Conservation (phyloP, 1,140 invertebrate species). For the Pogonus chalceus region DNA sequence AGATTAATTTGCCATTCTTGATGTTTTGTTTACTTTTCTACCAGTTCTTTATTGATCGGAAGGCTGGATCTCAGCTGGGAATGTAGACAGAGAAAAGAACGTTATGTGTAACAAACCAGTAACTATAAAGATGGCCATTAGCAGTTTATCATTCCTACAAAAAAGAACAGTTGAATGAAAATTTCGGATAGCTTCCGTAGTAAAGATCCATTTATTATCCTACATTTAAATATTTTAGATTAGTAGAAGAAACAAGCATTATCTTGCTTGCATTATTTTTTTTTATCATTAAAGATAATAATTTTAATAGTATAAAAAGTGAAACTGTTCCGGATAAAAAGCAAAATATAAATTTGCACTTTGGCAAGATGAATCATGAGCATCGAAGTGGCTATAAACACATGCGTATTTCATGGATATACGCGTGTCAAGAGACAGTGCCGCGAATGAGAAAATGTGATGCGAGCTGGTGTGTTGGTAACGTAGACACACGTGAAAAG, state of each 20-base stretch:
- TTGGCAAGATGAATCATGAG: background rate
- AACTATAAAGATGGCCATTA: slow-evolving; percentile 2
- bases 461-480: background rate
- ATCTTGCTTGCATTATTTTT: background rate
- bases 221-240: background rate
- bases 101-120: background rate
- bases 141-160: slow-evolving; percentile 4
- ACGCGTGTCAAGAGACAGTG: background rate
- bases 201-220: background rate
- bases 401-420: background rate
- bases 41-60: background rate
- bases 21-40: slow-evolving; percentile 1
- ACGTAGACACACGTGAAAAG: background rate
- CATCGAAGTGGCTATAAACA: background rate
- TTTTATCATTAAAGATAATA: background rate
- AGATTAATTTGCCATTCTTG: background rate
- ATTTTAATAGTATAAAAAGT: too few relatives aligned
- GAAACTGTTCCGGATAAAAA: background rate
- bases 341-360: background rate
- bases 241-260: background rate
- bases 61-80: background rate
- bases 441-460: background rate
- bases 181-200: background rate
- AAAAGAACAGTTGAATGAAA: slow-evolving; percentile 1
- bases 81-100: background rate